A percentile compares a stretch with the other conserved stretches of the same genome.
Evolutionary conservation across 1,140 invertebrate genomes (phyloP).

Genomic region (Caenorhabditis inopinata): DNA sequence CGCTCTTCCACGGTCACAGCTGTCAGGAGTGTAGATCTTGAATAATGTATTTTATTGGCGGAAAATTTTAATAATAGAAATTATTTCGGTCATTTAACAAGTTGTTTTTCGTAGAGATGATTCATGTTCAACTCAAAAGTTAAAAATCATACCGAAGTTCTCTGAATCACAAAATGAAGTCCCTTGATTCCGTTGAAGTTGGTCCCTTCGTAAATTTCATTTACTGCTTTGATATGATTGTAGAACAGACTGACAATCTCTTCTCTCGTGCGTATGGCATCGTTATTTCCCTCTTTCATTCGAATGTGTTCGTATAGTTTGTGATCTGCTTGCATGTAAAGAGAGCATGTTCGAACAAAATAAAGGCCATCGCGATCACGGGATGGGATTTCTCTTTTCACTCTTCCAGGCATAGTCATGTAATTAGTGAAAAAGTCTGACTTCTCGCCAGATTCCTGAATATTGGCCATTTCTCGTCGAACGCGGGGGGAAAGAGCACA

Average conservation of each 20-base stretch:
- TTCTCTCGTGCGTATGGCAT: constrained; percentile 75
- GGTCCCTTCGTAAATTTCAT: constrained; percentile 93
- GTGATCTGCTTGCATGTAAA: constrained; percentile 96
- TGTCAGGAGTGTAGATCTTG: constrained; percentile 69
- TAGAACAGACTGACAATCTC: constrained; percentile 95
- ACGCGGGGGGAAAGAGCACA: constrained; percentile 82
- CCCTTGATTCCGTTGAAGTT: constrained; percentile 90
- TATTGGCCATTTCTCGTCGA: constrained; percentile 84
- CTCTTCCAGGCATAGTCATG: constrained; percentile 39
- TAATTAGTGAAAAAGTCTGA: constrained; percentile 57
- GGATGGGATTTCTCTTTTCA: background rate
- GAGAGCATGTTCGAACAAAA: constrained; percentile 76
- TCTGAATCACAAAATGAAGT: constrained; percentile 95
- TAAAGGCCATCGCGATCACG: constrained; percentile 45
- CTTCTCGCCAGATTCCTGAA: constrained; percentile 78
- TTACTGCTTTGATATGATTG: constrained; percentile 95
- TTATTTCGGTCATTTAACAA: too few species aligned
- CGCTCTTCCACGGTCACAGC: constrained; percentile 59
- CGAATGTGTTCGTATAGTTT: constrained; percentile 88
- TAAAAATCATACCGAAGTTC: constrained; percentile 78
- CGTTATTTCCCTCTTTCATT: constrained; percentile 62
- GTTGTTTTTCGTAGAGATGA: too few species aligned
- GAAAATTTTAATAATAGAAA: too few species aligned
- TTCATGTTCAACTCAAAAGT: too few species aligned
- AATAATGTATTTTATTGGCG: constrained; percentile 8